Evolutionary conservation across 2,113 vertebrate species (phyloP).

Genomic region (Gallinago media): DNA sequence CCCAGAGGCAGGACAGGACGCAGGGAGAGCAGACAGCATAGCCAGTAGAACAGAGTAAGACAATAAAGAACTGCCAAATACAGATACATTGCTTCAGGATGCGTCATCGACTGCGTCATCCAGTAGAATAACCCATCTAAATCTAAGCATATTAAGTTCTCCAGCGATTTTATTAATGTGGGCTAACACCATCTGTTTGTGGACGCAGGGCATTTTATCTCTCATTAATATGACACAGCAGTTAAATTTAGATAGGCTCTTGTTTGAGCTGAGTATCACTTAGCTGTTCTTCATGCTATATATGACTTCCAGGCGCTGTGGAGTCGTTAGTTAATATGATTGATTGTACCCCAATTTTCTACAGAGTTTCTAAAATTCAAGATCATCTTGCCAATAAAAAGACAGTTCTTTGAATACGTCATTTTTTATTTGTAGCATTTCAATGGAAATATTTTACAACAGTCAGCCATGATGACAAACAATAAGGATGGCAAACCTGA

Average conservation of each 20-base stretch:
- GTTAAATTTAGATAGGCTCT: constrained; percentile 53
- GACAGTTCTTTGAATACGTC: not conserved
- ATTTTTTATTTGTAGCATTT: not conserved
- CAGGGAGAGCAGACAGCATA: not conserved
- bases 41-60: not conserved
- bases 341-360: not conserved
- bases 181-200: constrained; percentile 66
- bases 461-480: not conserved
- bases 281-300: not conserved
- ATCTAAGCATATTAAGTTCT: constrained; percentile 68
- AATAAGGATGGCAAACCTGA: not conserved
- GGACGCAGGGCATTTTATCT: constrained; percentile 10
- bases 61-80: constrained; percentile 4
- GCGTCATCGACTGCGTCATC: constrained; percentile 25
- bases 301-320: not conserved
- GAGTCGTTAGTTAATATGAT: not conserved
- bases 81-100: constrained; percentile 8
- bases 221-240: constrained; percentile 1
- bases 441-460: not conserved
- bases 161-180: constrained; percentile 53
- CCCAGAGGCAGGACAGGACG: not conserved
- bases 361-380: not conserved
- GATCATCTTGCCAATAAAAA: not conserved
- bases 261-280: not conserved
- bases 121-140: constrained; percentile 50